These are phyloP conservation scores for Campoplex nolae DNA, from an alignment of 2,888 invertebrate genomes.

Conservation along the genomic window DNA sequence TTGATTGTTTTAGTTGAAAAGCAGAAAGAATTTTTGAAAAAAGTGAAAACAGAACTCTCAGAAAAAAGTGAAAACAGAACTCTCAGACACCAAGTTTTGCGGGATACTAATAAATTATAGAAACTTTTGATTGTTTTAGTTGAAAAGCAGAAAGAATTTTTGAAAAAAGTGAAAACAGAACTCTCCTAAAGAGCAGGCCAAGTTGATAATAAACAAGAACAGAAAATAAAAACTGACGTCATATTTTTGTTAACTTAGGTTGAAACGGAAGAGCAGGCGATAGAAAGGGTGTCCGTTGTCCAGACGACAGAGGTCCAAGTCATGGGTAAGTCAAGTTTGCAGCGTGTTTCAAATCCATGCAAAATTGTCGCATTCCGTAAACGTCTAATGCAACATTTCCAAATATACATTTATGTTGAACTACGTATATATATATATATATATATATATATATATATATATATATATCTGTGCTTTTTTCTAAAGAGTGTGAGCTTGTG, in stretches of 20 bases:
- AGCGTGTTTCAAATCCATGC: slow-evolving; percentile 74
- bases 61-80: no score
- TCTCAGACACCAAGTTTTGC: no score
- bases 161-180: no score
- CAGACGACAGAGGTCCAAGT: slow-evolving; percentile 85
- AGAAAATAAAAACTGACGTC: background rate
- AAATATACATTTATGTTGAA: slow-evolving; percentile 22
- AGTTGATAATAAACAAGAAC: background rate
- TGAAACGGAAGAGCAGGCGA: slow-evolving; percentile 82
- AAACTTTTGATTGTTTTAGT: no score
- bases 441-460: slow-evolving; percentile 36
- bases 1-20: no score
- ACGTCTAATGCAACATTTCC: slow-evolving; percentile 46
- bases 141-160: no score
- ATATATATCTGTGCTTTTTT: slow-evolving; percentile 46
- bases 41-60: no score
- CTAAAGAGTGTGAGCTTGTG: slow-evolving; percentile 65
- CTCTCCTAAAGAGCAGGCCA: no score
- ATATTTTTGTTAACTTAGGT: slow-evolving; percentile 75
- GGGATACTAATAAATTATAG: no score
- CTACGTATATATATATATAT: slow-evolving; percentile 10
- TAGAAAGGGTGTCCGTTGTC: slow-evolving; percentile 84
- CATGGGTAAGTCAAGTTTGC: slow-evolving; percentile 83
- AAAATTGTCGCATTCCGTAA: slow-evolving; percentile 75
- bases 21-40: no score